These are phyloP conservation scores for Elgaria multicarinata DNA, from an alignment of 2,113 vertebrate species.

Conservation along the genomic window DNA sequence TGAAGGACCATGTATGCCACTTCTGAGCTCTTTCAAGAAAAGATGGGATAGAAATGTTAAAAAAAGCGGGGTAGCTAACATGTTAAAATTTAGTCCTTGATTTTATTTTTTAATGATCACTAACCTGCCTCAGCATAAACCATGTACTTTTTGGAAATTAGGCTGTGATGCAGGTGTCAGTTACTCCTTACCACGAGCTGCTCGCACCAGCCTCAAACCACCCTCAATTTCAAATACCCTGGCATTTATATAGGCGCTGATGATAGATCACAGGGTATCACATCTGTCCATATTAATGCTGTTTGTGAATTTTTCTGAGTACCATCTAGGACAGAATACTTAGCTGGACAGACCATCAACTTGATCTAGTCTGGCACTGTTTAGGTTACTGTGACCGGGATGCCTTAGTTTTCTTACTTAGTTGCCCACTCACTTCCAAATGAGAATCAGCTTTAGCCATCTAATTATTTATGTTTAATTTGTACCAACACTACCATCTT, in stretches of 20 bases:
- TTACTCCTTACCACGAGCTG: neutral
- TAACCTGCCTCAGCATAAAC: neutral
- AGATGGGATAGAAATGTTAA: too few relatives aligned
- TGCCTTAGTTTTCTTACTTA: neutral
- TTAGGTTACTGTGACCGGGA: neutral
- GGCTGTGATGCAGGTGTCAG: neutral
- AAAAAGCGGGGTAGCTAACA: too few relatives aligned
- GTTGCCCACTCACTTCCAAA: neutral
- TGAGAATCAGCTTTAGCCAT: neutral
- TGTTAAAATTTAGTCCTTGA: neutral
- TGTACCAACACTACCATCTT: slow-evolving; percentile 16
- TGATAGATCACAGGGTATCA: neutral
- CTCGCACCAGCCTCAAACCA: neutral
- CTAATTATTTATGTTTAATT: neutral
- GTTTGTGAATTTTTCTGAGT: neutral
- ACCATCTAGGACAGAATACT: neutral
- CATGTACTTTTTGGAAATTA: neutral
- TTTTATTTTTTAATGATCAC: neutral
- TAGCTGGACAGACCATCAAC: neutral
- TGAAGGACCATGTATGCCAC: too few relatives aligned
- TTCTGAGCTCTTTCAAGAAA: too few relatives aligned
- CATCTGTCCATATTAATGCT: neutral
- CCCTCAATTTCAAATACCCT: neutral
- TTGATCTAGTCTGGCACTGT: neutral
- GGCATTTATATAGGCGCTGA: neutral